Conservation (phyloP, 1,140 invertebrate genomes). For the Microplitis mediator region DNA sequence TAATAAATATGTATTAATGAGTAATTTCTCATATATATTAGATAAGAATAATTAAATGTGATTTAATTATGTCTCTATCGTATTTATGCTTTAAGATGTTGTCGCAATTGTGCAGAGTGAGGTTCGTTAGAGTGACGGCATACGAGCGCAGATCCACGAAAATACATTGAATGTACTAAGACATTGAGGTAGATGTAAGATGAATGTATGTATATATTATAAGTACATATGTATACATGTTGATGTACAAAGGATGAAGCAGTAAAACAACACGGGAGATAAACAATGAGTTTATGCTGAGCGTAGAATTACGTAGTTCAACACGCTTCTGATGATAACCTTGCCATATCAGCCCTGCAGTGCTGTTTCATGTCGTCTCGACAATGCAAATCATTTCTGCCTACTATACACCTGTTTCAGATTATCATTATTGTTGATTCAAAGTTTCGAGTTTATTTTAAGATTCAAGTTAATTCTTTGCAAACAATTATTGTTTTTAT, state of each 20-base stretch:
- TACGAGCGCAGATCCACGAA: neutral
- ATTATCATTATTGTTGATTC: too few species aligned
- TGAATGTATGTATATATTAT: neutral
- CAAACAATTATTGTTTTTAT: too few species aligned
- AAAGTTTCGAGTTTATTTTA: too few species aligned
- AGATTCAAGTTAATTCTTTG: too few species aligned
- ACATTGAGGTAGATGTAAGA: neutral
- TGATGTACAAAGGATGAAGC: conserved; percentile 8
- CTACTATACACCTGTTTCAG: neutral
- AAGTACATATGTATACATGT: too few species aligned
- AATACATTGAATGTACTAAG: too few species aligned
- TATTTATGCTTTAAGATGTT: too few species aligned
- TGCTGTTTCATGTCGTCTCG: neutral
- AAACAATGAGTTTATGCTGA: conserved; percentile 43
- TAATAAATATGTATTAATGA: too few species aligned
- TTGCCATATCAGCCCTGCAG: neutral
- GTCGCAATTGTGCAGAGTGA: neutral
- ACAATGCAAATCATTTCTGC: neutral
- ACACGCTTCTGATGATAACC: conserved; percentile 40
- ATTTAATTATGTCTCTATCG: too few species aligned
- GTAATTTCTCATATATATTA: too few species aligned
- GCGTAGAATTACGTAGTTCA: conserved; percentile 44
- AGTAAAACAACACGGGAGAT: conserved; percentile 7
- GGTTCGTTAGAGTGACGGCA: neutral
- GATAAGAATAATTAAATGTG: too few species aligned